Conservation (phyloP, 2,113 vertebrate genomes). For the Okapia johnstoni region DNA sequence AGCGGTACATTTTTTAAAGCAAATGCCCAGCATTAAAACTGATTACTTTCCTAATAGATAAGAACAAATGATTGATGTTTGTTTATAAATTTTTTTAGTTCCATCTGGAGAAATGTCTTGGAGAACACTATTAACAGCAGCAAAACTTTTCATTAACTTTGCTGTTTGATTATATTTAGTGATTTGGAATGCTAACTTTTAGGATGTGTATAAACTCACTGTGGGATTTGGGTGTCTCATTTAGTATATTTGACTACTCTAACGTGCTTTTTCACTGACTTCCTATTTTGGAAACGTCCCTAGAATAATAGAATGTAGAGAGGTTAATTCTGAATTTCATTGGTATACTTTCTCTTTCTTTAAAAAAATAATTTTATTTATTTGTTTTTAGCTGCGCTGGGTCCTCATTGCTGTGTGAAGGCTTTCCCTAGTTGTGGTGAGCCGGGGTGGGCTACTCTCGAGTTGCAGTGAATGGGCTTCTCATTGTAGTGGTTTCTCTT, state of each 20-base stretch:
- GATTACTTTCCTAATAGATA: conserved; percentile 11
- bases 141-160: background rate
- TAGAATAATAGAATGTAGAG: background rate
- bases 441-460: background rate
- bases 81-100: conserved; percentile 28
- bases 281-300: background rate
- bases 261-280: background rate
- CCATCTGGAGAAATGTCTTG: background rate
- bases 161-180: background rate
- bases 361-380: background rate
- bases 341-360: background rate
- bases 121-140: background rate
- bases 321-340: background rate
- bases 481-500: background rate
- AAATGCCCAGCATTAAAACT: background rate
- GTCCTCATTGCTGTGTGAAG: background rate
- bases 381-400: background rate
- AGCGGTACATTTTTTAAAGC: background rate
- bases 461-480: background rate
- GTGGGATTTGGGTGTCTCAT: background rate
- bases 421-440: background rate
- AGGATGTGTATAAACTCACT: background rate
- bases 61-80: conserved; percentile 32
- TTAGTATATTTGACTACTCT: background rate
- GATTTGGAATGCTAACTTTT: background rate